A percentile compares a stretch with the other conserved stretches of the same genome.
Evolutionary conservation across 2,797 vertebrate species (phyloP).

Genomic region (Epinephelus malabaricus): DNA sequence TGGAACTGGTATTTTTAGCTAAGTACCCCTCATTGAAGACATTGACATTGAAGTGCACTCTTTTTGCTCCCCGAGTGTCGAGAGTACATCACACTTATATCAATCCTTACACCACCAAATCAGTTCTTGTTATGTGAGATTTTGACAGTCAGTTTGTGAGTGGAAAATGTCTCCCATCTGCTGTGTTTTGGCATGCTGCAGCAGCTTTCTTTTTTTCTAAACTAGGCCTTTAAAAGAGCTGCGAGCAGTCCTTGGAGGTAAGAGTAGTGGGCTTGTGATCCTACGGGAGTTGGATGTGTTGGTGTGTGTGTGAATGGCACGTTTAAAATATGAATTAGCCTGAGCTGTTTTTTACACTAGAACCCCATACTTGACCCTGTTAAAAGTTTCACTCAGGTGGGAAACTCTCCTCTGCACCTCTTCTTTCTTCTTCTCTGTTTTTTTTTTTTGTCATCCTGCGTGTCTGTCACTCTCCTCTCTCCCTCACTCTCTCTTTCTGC

Average conservation of each 20-base stretch:
- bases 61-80: constrained; percentile 36
- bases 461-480: constrained; percentile 31
- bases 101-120: constrained; percentile 50
- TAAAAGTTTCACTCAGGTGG: constrained; percentile 66
- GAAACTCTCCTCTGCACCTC: constrained; percentile 22
- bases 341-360: constrained; percentile 53
- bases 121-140: constrained; percentile 54
- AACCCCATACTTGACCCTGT: constrained; percentile 67
- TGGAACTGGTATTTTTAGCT: constrained; percentile 67
- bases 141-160: constrained; percentile 58
- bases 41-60: constrained; percentile 49
- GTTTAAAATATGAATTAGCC: constrained; percentile 71
- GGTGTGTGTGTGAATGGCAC: constrained; percentile 52
- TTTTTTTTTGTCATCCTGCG: constrained; percentile 30
- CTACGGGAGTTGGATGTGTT: constrained; percentile 45
- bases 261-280: constrained; percentile 46
- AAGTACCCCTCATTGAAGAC: constrained; percentile 46
- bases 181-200: constrained; percentile 48
- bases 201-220: not conserved
- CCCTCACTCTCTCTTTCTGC: constrained; percentile 23
- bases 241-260: constrained; percentile 49
- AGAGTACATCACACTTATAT: constrained; percentile 52
- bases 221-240: constrained; percentile 58
- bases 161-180: constrained; percentile 68
- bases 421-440: constrained; percentile 1